A percentile compares a stretch with the other conserved stretches of the same genome.
Evolutionary conservation across 2,888 invertebrate genomes (phyloP).

Genomic region (Sipha maydis): DNA sequence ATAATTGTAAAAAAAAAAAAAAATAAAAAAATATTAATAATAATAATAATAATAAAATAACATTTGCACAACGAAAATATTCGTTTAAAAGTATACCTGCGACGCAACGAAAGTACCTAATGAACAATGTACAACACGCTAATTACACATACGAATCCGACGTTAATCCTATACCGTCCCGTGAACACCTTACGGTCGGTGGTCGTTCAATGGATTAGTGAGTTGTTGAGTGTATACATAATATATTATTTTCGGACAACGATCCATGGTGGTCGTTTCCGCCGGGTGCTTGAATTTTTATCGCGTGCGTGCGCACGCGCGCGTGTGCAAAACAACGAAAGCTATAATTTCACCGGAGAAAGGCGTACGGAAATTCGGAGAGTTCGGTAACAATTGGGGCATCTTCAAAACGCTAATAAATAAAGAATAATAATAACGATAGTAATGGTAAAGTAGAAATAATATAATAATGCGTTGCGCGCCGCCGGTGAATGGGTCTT

Average conservation of each 20-base stretch:
- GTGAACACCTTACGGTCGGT: not conserved
- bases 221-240: no score
- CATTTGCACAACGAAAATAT: no score
- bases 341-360: constrained; percentile 52
- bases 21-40: no score
- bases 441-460: not conserved
- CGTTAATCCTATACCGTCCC: not conserved
- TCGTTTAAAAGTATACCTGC: no score
- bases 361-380: constrained; percentile 36
- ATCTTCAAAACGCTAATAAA: constrained; percentile 48
- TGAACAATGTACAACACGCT: not conserved
- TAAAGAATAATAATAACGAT: not conserved
- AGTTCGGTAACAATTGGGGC: constrained; percentile 8
- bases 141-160: not conserved
- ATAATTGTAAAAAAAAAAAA: no score
- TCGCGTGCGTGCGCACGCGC: not conserved
- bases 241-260: not conserved
- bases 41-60: no score
- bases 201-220: not conserved
- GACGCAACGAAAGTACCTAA: not conserved
- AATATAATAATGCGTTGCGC: constrained; percentile 8
- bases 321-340: constrained; percentile 47
- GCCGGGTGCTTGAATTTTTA: not conserved
- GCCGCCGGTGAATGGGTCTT: not conserved
- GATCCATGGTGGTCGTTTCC: constrained; percentile 20